These are phyloP conservation scores for Lasiurus cinereus DNA, from an alignment of 2,113 vertebrate genomes.

Conservation along the genomic window DNA sequence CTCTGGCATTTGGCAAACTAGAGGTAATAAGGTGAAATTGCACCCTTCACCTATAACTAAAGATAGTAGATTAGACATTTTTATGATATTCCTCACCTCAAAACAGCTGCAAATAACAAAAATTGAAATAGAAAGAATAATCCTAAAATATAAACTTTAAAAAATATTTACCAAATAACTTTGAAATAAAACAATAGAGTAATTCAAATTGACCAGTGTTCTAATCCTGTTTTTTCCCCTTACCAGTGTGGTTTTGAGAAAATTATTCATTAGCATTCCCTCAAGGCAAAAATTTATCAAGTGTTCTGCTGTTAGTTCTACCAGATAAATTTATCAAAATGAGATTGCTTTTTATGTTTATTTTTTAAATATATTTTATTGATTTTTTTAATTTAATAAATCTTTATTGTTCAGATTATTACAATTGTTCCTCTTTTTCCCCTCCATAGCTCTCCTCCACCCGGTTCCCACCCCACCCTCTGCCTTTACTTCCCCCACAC, in stretches of 20 bases:
- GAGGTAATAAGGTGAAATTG: neutral
- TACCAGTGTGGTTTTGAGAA: neutral
- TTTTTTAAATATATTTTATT: neutral
- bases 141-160: neutral
- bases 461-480: too few species aligned
- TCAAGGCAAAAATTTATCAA: too few species aligned
- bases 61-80: neutral
- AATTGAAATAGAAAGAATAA: neutral
- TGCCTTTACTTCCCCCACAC: too few species aligned
- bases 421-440: too few species aligned
- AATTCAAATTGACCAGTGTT: neutral
- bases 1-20: neutral
- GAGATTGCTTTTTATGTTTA: neutral
- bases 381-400: too few species aligned
- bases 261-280: slow-evolving; percentile 1
- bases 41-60: neutral
- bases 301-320: too few species aligned
- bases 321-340: neutral
- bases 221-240: neutral
- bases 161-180: neutral
- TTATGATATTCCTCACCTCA: neutral
- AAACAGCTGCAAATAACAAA: neutral
- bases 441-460: too few species aligned
- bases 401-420: too few species aligned
- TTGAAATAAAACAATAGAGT: slow-evolving; percentile 2